Evolutionary conservation across 2,888 invertebrate species (phyloP).

Genomic region (Cyclophora albipunctata): DNA sequence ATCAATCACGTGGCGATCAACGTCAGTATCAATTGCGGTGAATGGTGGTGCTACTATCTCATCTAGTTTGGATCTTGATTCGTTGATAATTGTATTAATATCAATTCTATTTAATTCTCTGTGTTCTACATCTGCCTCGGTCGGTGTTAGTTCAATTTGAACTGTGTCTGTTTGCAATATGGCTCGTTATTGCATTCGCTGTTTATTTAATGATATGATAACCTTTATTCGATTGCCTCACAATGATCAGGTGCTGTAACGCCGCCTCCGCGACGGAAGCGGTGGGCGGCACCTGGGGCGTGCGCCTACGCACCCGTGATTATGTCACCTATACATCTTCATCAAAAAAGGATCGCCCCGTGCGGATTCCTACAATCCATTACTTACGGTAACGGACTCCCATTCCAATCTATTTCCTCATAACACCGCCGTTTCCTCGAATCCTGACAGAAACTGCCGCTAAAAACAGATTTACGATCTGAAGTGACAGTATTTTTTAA

Average conservation of each 20-base stretch:
- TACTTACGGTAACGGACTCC: slow-evolving; percentile 28
- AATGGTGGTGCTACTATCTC: slow-evolving; percentile 11
- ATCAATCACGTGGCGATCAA: slow-evolving; percentile 41
- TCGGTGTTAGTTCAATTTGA: too few relatives aligned
- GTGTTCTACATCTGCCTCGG: too few relatives aligned
- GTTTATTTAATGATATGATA: slow-evolving; percentile 7
- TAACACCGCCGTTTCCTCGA: slow-evolving; percentile 17
- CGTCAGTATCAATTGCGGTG: slow-evolving; percentile 27
- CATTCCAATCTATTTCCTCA: slow-evolving; percentile 22
- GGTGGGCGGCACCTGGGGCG: slow-evolving; percentile 57
- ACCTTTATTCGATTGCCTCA: slow-evolving; percentile 40
- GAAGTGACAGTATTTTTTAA: slow-evolving; percentile 10
- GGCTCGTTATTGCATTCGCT: too few relatives aligned
- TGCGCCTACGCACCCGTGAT: slow-evolving; percentile 54
- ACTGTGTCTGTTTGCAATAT: too few relatives aligned
- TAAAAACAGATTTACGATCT: slow-evolving; percentile 20
- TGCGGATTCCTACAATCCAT: slow-evolving; percentile 33
- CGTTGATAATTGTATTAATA: too few relatives aligned
- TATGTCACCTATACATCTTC: slow-evolving; percentile 63
- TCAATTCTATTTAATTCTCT: too few relatives aligned
- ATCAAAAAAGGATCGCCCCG: slow-evolving; percentile 56
- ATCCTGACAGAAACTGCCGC: slow-evolving; percentile 13
- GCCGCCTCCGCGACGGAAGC: slow-evolving; percentile 66
- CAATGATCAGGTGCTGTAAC: slow-evolving; percentile 57
- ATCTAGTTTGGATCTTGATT: slow-evolving; percentile 17